Base-by-base conservation (phyloP, 2,888 invertebrate species). In the Brenthis ino region DNA sequence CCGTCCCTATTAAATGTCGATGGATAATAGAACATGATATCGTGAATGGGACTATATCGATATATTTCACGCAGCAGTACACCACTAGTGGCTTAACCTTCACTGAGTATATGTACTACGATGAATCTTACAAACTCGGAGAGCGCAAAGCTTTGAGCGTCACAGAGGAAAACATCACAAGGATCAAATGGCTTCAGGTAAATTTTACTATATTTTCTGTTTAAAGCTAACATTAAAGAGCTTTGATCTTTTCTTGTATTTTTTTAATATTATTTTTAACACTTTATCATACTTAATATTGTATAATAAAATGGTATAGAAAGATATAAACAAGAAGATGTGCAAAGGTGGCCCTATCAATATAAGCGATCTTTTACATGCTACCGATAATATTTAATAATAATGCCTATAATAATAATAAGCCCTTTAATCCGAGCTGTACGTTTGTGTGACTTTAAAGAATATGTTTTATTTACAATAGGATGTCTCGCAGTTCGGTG, bases 1-100 rank as follows among this genome's bases (percentile, higher is more conserved):
- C 94, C 6, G 96, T 97, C 55, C 98, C 98, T 16, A 95, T 98
- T 72, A 94, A 94, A 76, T 98, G 98, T 85, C 95, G 95, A 77
- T 98, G 98, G 98, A 94, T 98, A 69, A 96, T 98, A 82, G 88
- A 91, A 71, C 96, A 97, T 81, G 95, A 96, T n/a, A 95, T 96
- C 73, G 93, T 93, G 69, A 96, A 96, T 77, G 94, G 95, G 12
- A 95, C 96, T 64, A 97, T 98, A 80, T 95, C 97, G 75, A 94
- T 98, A 74, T 98, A 98, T 83, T 94, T 98, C 77, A 98, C 97
- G 2, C 98, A 98, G 82, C 95, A 97, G 77, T 98, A 96, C 91
- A 96, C 97, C 56, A 95, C 96, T 76, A 95, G 96, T 79, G 97
- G 97, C 0, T 87, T 97, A 11, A 95, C 94, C 60, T 96, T 96